phyloP scores from a whole-genome alignment of 2,797 vertebrate genomes.

The Pagetopsis macropterus region DNA sequence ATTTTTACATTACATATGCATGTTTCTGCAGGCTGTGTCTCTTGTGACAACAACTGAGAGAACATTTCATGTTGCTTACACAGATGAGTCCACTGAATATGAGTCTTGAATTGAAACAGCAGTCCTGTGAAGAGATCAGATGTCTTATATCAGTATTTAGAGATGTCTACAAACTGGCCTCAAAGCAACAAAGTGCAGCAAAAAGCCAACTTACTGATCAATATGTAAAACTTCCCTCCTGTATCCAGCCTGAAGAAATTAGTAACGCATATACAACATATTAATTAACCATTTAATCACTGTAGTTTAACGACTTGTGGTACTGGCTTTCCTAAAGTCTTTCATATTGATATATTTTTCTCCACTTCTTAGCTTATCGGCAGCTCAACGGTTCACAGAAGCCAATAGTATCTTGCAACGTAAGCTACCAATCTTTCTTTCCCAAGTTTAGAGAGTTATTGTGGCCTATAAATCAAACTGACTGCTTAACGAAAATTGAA shows the following conservation, averaged over 20 bases:
- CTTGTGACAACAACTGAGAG: constrained; percentile 36
- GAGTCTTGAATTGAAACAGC: constrained; percentile 18
- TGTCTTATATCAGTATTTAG: not conserved
- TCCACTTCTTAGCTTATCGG: constrained; percentile 12
- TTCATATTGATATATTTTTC: constrained; percentile 28
- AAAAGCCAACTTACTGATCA: constrained; percentile 33
- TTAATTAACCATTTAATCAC: constrained; percentile 50
- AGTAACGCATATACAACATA: constrained; percentile 29
- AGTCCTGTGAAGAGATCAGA: constrained; percentile 12
- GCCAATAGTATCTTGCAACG: constrained; percentile 10
- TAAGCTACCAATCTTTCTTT: not conserved
- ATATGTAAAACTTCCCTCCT: constrained; percentile 18
- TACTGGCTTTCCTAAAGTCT: constrained; percentile 29
- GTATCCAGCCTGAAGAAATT: constrained; percentile 31
- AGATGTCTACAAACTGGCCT: constrained; percentile 19
- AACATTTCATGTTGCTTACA: constrained; percentile 36
- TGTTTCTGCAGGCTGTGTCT: constrained; percentile 29
- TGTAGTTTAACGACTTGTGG: constrained; percentile 38
- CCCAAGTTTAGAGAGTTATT: not conserved
- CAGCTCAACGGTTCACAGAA: constrained; percentile 22
- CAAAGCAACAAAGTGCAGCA: constrained; percentile 18
- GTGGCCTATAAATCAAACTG: constrained; percentile 3
- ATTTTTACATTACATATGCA: too few species aligned
- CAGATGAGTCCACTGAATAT: constrained; percentile 15
- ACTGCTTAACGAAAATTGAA: constrained; percentile 3